Evolutionary conservation across 2,113 vertebrate genomes (phyloP), one percentile per base, ranked within the genome.

Genomic region (Chamaea fasciata): DNA sequence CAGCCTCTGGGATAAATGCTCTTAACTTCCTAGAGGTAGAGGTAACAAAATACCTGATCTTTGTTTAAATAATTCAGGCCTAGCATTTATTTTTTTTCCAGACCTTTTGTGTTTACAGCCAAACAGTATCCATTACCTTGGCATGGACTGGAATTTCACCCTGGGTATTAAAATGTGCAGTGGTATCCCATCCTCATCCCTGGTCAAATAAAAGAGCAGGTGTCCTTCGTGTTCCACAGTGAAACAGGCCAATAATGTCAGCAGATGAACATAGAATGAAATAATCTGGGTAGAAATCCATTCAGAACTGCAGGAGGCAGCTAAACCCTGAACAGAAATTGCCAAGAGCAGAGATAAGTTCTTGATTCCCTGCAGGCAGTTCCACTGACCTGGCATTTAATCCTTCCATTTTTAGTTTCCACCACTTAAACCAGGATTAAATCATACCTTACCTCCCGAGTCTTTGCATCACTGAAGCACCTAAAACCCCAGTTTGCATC

Each of bases 131-230:
- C 60, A 18, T 95, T 97, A 87, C 89, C 80, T 64, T 74, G 83
- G 78, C 92, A 22, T 2, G 73, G 94, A 62, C 94, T 98, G 96
- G 97, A 98, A 97, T 98, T 98, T 98, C 97, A 98, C 94, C 95
- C 92, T 35, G 50, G 74, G 80, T 89, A 97, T 97, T 97, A 91
- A 94, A 97, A 92, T 74, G 77, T 83, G 68, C 83, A 49, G 31
- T 92, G 70, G 74, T 83, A 75, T 85, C 91, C 63, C 92, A 77
- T 88, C 55, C 21, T 59, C 55, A 74, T 92, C 90, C 59, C 33
- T 20, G 13, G 49, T 63, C 69, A 75, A 41, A 75, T 31, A 52
- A 46, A 63, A 56, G 81, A 74, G 52, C 75, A 90, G 30, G 17
- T 87, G 33, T 77, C 79, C 76, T 90, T 91, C 70, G 15, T 0